Percentiles rank a stretch among this genome's conserved stretches.
Conservation (phyloP, 2,113 vertebrate species). For the Cyanocitta stelleri region DNA sequence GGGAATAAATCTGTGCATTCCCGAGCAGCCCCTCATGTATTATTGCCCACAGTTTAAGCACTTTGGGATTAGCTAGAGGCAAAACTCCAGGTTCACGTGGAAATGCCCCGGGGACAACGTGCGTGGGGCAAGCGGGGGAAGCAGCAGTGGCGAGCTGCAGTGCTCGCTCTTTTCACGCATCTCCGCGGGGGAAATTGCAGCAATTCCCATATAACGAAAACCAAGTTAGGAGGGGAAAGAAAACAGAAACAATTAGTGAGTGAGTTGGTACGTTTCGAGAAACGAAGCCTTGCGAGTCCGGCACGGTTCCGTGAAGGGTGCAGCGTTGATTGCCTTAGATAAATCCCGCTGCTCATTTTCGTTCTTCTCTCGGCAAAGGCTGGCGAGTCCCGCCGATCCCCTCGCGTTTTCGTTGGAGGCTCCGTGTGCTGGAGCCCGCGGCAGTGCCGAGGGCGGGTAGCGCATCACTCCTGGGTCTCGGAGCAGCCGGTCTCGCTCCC, state of each 20-base stretch:
- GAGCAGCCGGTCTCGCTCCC: background rate
- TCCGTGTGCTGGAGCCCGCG: background rate
- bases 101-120: background rate
- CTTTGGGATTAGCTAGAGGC: background rate
- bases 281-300: background rate
- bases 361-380: background rate
- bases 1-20: background rate
- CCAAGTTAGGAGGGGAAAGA: background rate
- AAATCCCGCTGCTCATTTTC: background rate
- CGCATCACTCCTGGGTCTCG: background rate
- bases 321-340: background rate
- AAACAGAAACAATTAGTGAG: background rate
- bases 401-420: background rate
- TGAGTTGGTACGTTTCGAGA: background rate
- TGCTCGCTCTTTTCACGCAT: background rate
- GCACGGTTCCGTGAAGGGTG: background rate
- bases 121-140: background rate
- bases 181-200: background rate
- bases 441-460: background rate
- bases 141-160: background rate
- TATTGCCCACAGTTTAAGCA: background rate
- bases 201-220: background rate
- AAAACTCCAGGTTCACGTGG: background rate
- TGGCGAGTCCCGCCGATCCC: background rate
- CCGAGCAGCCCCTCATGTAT: background rate